A percentile compares a stretch with the other conserved stretches of the same genome.
These are phyloP conservation scores for Cromileptes altivelis DNA, from an alignment of 2,113 vertebrate genomes.

Conservation along the genomic window DNA sequence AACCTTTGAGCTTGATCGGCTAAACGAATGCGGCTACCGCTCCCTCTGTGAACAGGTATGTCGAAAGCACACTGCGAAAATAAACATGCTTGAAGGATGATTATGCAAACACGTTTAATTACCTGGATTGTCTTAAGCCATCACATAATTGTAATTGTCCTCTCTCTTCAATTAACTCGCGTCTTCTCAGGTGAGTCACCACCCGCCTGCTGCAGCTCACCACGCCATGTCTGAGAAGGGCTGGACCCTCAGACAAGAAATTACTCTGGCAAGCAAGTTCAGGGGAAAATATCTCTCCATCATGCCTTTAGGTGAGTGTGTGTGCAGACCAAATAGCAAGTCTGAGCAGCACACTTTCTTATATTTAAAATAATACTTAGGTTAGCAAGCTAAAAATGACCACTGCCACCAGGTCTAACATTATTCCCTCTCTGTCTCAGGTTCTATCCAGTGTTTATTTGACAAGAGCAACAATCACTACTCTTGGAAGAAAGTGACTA, in stretches of 20 bases:
- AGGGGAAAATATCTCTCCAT: constrained; percentile 99
- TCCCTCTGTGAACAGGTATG: constrained; percentile 96
- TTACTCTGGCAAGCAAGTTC: constrained; percentile 98
- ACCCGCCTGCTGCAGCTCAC: constrained; percentile 95
- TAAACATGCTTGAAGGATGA: background rate
- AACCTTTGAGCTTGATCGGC: constrained; percentile 94
- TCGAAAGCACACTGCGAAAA: background rate
- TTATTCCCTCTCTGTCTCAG: constrained; percentile 72
- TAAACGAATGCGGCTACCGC: constrained; percentile 92
- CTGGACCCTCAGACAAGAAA: constrained; percentile 95
- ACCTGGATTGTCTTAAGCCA: background rate
- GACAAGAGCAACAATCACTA: constrained; percentile 94
- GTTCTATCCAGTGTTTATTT: constrained; percentile 96
- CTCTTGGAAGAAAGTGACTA: constrained; percentile 98
- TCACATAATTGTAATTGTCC: background rate
- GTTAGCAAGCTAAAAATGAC: background rate
- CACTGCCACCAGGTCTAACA: background rate
- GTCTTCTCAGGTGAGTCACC: constrained; percentile 92
- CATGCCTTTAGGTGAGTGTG: constrained; percentile 94
- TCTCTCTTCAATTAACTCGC: background rate
- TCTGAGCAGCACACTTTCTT: no score
- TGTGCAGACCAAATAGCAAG: no score
- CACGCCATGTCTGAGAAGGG: constrained; percentile 92
- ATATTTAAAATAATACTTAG: background rate
- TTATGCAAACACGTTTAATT: background rate